Percentiles rank a stretch among this genome's conserved stretches.
phyloP scores from a whole-genome alignment of 35 echinoderm and acorn worm genomes.

The Ophioderma brevispina region DNA sequence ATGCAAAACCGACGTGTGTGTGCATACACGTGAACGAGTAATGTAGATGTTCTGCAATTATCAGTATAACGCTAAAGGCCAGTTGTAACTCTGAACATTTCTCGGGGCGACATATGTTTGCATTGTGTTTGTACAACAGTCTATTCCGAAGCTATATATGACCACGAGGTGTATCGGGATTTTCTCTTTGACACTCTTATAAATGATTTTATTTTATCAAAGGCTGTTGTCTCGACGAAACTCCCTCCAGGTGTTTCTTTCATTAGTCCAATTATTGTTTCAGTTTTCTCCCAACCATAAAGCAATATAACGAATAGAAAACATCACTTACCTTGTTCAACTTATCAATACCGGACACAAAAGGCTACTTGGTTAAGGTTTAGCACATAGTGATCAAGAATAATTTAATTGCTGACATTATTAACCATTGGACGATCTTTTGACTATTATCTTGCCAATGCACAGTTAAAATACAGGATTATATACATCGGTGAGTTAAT shows the following conservation, averaged over 20 bases:
- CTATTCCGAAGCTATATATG: neutral
- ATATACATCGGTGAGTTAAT: too few relatives aligned
- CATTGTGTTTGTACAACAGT: neutral
- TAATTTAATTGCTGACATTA: too few relatives aligned
- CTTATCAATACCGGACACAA: too few relatives aligned
- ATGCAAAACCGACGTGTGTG: neutral
- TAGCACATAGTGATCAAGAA: too few relatives aligned
- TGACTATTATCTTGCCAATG: too few relatives aligned
- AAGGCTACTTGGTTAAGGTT: too few relatives aligned
- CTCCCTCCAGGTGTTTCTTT: neutral
- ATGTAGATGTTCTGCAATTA: conserved; percentile 5
- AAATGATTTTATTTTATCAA: neutral
- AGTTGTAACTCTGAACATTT: neutral
- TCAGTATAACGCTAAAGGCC: neutral
- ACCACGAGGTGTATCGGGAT: neutral
- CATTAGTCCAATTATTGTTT: too few relatives aligned
- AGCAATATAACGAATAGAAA: too few relatives aligned
- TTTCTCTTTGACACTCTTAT: neutral
- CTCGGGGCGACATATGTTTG: neutral
- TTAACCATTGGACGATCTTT: too few relatives aligned
- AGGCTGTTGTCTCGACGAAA: neutral
- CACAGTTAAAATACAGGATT: too few relatives aligned
- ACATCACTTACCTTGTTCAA: too few relatives aligned
- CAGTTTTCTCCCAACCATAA: too few relatives aligned
- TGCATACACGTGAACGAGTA: neutral